Conservation (phyloP, 1,140 invertebrate species). For the Drosophila setifemur region DNA sequence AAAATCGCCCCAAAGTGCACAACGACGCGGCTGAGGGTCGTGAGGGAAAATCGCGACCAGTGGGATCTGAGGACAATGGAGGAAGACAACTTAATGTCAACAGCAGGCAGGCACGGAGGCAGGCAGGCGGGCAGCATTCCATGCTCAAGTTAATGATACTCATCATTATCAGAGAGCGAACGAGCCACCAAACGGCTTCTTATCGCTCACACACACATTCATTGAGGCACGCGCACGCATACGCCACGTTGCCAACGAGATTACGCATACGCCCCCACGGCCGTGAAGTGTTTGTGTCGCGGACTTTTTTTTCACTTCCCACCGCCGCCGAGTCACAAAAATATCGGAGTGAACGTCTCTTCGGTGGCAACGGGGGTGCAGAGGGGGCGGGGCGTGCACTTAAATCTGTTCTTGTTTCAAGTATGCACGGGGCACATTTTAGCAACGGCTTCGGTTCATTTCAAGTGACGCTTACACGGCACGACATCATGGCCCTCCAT, state of each 20-base stretch:
- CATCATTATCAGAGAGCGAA: conserved; percentile 59
- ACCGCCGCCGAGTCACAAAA: conserved; percentile 62
- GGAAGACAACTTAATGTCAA: conserved; percentile 57
- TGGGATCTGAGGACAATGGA: conserved; percentile 20
- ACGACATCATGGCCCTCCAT: conserved; percentile 37
- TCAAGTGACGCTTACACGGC: conserved; percentile 75
- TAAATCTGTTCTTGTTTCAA: conserved; percentile 75
- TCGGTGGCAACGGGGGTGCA: background rate
- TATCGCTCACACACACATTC: conserved; percentile 57
- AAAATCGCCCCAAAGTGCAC: conserved; percentile 63
- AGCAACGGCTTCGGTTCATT: conserved; percentile 57
- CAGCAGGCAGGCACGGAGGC: no score
- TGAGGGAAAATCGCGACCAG: background rate
- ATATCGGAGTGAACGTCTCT: conserved; percentile 46
- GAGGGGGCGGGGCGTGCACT: conserved; percentile 42
- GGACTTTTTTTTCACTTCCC: conserved; percentile 6
- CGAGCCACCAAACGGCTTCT: conserved; percentile 32
- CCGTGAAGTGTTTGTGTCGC: conserved; percentile 61
- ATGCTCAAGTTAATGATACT: conserved; percentile 70
- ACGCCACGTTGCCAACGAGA: conserved; percentile 41
- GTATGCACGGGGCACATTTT: conserved; percentile 64
- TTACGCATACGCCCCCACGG: conserved; percentile 63
- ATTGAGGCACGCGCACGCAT: conserved; percentile 67
- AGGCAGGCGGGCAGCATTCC: conserved; percentile 7
- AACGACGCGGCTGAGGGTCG: conserved; percentile 19